Percentiles rank a stretch among this genome's conserved stretches.
Evolutionary conservation across 2,797 vertebrate species (phyloP).

Genomic region (Thripadectes ignobilis): DNA sequence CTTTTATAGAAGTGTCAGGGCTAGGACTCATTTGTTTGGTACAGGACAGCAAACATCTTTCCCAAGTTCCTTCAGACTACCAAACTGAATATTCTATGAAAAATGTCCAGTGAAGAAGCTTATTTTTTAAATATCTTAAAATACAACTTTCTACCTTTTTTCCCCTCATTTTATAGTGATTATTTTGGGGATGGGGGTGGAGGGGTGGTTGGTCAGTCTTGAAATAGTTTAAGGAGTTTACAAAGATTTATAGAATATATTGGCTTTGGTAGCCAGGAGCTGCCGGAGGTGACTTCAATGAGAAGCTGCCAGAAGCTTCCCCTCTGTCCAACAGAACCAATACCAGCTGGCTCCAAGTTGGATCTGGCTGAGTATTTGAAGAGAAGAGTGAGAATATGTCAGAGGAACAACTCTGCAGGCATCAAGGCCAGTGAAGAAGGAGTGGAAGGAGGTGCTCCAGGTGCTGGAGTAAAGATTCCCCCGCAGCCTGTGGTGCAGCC

Average conservation of each 20-base stretch:
- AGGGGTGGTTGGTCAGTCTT: fast-evolving
- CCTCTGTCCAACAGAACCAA: background rate
- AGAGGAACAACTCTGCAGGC: background rate
- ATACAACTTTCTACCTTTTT: background rate
- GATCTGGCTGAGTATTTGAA: background rate
- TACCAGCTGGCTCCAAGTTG: background rate
- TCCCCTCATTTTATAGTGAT: background rate
- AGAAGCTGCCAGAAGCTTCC: background rate
- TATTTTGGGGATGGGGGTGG: fast-evolving
- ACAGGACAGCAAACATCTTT: background rate
- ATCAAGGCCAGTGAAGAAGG: background rate
- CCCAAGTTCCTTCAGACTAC: background rate
- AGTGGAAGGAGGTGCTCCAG: background rate
- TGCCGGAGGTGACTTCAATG: background rate
- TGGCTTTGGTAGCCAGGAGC: background rate
- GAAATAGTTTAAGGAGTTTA: background rate
- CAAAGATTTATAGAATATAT: background rate
- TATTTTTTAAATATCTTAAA: background rate
- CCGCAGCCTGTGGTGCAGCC: background rate
- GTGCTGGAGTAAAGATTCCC: background rate
- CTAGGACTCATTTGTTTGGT: background rate
- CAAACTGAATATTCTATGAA: background rate
- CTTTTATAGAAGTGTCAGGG: background rate
- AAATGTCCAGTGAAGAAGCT: background rate
- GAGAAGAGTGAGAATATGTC: background rate